phyloP scores from a whole-genome alignment of 2,888 invertebrate species.

The Luperina nickerlii region DNA sequence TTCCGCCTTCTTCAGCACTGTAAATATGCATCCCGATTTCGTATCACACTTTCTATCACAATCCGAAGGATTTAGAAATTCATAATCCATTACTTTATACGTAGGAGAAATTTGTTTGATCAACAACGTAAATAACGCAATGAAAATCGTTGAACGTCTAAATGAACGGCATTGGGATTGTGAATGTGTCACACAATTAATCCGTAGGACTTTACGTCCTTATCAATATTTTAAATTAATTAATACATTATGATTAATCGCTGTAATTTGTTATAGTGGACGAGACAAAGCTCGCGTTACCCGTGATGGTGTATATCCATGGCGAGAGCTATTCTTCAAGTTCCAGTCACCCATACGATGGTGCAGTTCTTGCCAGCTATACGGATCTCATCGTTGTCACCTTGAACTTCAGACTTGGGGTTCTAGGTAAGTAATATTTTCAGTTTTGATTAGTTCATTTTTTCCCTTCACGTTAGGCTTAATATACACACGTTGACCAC shows the following conservation, averaged over 20 bases:
- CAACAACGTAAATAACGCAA: background rate
- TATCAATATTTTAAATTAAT: background rate
- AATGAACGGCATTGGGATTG: background rate
- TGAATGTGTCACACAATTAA: background rate
- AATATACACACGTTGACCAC: too few species aligned
- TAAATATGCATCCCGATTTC: background rate
- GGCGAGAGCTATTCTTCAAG: conserved; percentile 98
- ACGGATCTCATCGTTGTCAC: conserved; percentile 98
- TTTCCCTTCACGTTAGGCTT: too few species aligned
- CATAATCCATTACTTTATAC: background rate
- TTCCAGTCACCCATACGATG: conserved; percentile 98
- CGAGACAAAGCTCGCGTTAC: conserved; percentile 90
- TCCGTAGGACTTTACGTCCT: background rate
- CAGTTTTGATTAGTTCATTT: background rate
- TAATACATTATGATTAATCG: background rate
- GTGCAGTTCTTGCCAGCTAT: conserved; percentile 97
- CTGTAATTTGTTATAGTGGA: conserved; percentile 85
- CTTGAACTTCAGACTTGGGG: conserved; percentile 98
- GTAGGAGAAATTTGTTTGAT: background rate
- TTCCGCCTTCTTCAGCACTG: background rate
- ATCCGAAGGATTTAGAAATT: background rate
- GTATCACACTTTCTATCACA: background rate
- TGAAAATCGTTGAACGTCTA: background rate
- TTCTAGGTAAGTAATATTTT: conserved; percentile 91
- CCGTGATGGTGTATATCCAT: conserved; percentile 96